Evolutionary conservation across 2,888 invertebrate genomes (phyloP).

Genomic region (Drosophila picticornis): DNA sequence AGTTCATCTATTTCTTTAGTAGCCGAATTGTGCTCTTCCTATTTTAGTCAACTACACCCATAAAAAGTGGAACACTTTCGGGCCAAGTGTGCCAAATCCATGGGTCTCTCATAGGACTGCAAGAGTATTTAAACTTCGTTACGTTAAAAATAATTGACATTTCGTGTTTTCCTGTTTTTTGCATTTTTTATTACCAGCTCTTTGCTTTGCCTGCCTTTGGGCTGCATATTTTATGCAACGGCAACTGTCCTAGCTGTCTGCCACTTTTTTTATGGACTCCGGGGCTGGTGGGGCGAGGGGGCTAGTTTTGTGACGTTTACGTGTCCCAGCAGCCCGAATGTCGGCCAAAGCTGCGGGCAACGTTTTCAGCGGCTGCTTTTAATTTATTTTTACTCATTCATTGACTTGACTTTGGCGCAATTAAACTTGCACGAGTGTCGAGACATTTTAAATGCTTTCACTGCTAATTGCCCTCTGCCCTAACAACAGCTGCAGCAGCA

Average conservation of each 20-base stretch:
- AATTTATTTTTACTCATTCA: slow-evolving; percentile 60
- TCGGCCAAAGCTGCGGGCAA: slow-evolving; percentile 34
- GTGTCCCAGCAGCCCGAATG: slow-evolving; percentile 21
- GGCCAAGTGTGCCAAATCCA: neutral
- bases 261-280: slow-evolving; percentile 1
- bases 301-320: slow-evolving; percentile 1
- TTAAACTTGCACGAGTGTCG: slow-evolving; percentile 60
- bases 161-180: slow-evolving; percentile 9
- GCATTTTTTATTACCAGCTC: slow-evolving; percentile 48
- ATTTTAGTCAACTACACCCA: neutral
- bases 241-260: slow-evolving; percentile 32
- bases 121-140: slow-evolving; percentile 18
- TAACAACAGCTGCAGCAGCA: slow-evolving; percentile 18
- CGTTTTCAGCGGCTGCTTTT: slow-evolving; percentile 39
- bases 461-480: slow-evolving; percentile 55
- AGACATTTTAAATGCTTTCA: slow-evolving; percentile 56
- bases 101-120: neutral
- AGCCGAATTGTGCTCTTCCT: neutral
- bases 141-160: neutral
- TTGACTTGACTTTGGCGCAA: slow-evolving; percentile 62
- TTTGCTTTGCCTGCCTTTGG: slow-evolving; percentile 50
- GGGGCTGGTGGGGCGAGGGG: neutral
- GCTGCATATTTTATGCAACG: slow-evolving; percentile 64
- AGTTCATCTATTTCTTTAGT: neutral
- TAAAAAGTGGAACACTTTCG: neutral